A percentile compares a stretch with the other conserved stretches of the same genome.
Evolutionary conservation across 2,888 invertebrate genomes (phyloP).

Genomic region (Melikaiella ostensackeni): DNA sequence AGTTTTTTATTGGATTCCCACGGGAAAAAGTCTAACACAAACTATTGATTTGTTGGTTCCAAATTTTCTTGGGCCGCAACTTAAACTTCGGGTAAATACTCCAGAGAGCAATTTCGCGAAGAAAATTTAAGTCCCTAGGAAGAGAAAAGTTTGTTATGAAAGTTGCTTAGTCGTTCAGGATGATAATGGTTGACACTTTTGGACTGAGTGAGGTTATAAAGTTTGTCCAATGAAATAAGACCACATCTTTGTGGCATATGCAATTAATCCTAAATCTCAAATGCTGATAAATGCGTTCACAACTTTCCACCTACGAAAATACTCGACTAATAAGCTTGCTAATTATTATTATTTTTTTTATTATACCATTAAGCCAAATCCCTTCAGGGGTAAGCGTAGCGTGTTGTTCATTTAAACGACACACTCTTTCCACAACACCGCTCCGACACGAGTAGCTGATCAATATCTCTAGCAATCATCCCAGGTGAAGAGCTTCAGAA

Average conservation of each 20-base stretch:
- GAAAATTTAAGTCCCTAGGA: slow-evolving; percentile 15
- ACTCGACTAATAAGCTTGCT: background rate
- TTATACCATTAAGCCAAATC: too few species aligned
- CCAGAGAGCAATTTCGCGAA: slow-evolving; percentile 32
- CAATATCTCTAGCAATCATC: too few species aligned
- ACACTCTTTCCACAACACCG: too few species aligned
- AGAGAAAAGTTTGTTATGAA: slow-evolving; percentile 33
- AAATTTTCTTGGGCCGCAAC: slow-evolving; percentile 1
- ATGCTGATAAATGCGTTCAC: slow-evolving; percentile 2
- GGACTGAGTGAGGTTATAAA: slow-evolving; percentile 25
- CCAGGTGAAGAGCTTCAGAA: too few species aligned
- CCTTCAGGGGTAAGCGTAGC: too few species aligned
- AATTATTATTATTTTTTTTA: background rate
- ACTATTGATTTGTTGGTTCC: slow-evolving; percentile 14
- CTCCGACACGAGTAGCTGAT: too few species aligned
- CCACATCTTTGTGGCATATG: background rate
- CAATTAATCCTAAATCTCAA: slow-evolving; percentile 20
- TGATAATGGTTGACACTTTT: slow-evolving; percentile 30
- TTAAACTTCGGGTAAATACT: slow-evolving; percentile 30
- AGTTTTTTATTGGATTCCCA: background rate
- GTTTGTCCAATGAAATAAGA: slow-evolving; percentile 5
- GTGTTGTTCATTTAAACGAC: too few species aligned
- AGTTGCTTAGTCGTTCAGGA: slow-evolving; percentile 22
- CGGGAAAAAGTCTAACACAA: background rate
- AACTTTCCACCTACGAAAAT: background rate